phyloP scores from a whole-genome alignment of 2,113 vertebrate species.

The Nannobrachium achirus region DNA sequence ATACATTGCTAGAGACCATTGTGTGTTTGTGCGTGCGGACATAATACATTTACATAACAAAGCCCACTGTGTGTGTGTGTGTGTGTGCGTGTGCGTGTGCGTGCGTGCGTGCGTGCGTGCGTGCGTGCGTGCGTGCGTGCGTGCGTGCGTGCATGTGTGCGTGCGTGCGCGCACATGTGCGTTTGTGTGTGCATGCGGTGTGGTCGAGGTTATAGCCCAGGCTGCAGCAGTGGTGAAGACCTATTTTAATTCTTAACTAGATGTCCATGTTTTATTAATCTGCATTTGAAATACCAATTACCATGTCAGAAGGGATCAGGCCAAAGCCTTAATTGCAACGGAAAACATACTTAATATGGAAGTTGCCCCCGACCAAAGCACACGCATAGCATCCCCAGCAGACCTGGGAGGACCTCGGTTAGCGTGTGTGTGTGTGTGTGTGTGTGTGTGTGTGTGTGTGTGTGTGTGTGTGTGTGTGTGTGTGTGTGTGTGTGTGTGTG shows the following conservation, averaged over 20 bases:
- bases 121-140: not conserved
- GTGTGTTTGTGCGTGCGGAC: slow-evolving; percentile 13
- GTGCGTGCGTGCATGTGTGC: slow-evolving; percentile 5
- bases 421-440: slow-evolving; percentile 5
- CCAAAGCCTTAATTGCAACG: slow-evolving; percentile 89
- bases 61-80: slow-evolving; percentile 7
- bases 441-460: not conserved
- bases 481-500: not conserved
- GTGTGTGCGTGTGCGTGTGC: slow-evolving; percentile 8
- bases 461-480: slow-evolving; percentile 3
- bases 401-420: slow-evolving; percentile 25
- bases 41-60: no score
- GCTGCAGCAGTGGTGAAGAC: slow-evolving; percentile 71
- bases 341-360: slow-evolving; percentile 85
- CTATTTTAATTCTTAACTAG: slow-evolving; percentile 94
- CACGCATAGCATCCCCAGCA: slow-evolving; percentile 54
- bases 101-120: slow-evolving; percentile 10
- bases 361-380: slow-evolving; percentile 70
- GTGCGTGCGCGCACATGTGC: slow-evolving; percentile 13
- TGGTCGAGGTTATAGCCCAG: slow-evolving; percentile 76
- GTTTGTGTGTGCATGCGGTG: slow-evolving; percentile 34
- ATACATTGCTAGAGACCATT: no score
- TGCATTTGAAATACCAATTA: slow-evolving; percentile 95
- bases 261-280: slow-evolving; percentile 93
- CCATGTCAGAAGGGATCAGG: slow-evolving; percentile 86